These are phyloP conservation scores for Pseudeuparius sepicola DNA, from an alignment of 2,888 invertebrate genomes.

Conservation along the genomic window DNA sequence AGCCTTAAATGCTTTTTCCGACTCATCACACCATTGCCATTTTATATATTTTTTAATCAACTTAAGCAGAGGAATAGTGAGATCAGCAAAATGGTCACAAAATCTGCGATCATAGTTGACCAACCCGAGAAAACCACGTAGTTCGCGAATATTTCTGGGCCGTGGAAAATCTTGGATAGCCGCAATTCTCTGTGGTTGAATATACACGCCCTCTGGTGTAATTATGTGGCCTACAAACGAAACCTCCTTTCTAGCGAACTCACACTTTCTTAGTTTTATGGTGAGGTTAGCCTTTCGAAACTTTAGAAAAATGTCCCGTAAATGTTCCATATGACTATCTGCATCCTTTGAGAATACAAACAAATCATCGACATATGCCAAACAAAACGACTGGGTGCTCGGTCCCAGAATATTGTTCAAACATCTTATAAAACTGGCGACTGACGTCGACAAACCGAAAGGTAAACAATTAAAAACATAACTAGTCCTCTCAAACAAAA, in stretches of 20 bases:
- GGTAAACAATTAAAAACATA: conserved; percentile 19
- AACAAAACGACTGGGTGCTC: conserved; percentile 6
- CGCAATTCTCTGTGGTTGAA: conserved; percentile 8
- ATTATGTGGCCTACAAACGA: conserved; percentile 15
- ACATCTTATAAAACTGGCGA: conserved; percentile 12
- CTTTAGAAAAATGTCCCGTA: conserved; percentile 12
- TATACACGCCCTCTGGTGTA: conserved; percentile 1
- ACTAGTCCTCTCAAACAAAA: conserved; percentile 17
- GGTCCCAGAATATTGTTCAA: conserved; percentile 11
- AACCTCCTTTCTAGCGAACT: conserved; percentile 7
- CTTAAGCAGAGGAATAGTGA: conserved; percentile 8
- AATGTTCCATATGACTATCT: conserved; percentile 14
- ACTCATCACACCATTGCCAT: conserved; percentile 14
- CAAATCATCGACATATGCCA: conserved; percentile 15
- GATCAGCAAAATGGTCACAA: conserved; percentile 10
- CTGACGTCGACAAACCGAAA: too few relatives aligned
- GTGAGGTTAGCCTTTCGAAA: conserved; percentile 9
- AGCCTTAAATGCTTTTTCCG: conserved; percentile 9
- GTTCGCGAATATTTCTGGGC: conserved; percentile 13
- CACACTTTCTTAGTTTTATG: conserved; percentile 13
- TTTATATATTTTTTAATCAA: conserved; percentile 13
- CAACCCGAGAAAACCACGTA: conserved; percentile 14
- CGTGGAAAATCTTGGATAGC: too few relatives aligned
- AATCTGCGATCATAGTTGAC: conserved; percentile 12
- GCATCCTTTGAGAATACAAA: conserved; percentile 9